A percentile compares a stretch with the other conserved stretches of the same genome.
phyloP scores from a whole-genome alignment of 2,888 invertebrate genomes.

The Oscheius myriophilus region DNA sequence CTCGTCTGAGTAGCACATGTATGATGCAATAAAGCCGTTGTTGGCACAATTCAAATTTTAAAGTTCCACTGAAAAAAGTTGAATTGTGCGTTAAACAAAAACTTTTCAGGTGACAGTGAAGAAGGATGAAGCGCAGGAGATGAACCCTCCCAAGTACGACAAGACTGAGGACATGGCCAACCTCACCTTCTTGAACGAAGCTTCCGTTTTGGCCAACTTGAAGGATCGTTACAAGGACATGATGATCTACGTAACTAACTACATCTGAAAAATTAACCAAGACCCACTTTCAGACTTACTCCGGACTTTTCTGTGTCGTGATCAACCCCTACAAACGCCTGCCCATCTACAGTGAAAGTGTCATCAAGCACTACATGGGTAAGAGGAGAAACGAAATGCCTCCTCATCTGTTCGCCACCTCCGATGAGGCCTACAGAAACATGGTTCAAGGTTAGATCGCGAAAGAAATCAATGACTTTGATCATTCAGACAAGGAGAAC shows the following conservation, averaged over 20 bases:
- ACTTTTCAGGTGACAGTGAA: slow-evolving; percentile 65
- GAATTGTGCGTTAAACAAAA: no score
- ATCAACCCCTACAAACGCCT: slow-evolving; percentile 71
- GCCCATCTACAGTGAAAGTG: slow-evolving; percentile 68
- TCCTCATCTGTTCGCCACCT: slow-evolving; percentile 90
- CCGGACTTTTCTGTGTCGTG: slow-evolving; percentile 70
- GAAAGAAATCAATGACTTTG: background rate
- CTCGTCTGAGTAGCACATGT: no score
- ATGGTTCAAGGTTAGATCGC: slow-evolving; percentile 87
- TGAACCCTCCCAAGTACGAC: slow-evolving; percentile 98
- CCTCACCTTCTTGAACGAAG: slow-evolving; percentile 84
- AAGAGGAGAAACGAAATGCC: slow-evolving; percentile 71
- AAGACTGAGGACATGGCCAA: slow-evolving; percentile 79
- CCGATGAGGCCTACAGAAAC: slow-evolving; percentile 99
- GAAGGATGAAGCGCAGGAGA: slow-evolving; percentile 77
- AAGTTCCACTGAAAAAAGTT: no score
- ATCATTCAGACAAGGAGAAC: slow-evolving; percentile 66
- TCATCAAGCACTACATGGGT: slow-evolving; percentile 67
- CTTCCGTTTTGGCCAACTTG: slow-evolving; percentile 97
- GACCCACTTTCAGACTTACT: slow-evolving; percentile 61
- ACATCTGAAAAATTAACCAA: background rate
- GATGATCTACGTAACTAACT: slow-evolving; percentile 69
- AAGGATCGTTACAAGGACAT: slow-evolving; percentile 86
- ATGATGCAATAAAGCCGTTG: no score
- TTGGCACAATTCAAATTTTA: no score